These are phyloP conservation scores for Tupaia chinensis DNA, from an alignment of 2,113 vertebrate genomes.

Conservation along the genomic window DNA sequence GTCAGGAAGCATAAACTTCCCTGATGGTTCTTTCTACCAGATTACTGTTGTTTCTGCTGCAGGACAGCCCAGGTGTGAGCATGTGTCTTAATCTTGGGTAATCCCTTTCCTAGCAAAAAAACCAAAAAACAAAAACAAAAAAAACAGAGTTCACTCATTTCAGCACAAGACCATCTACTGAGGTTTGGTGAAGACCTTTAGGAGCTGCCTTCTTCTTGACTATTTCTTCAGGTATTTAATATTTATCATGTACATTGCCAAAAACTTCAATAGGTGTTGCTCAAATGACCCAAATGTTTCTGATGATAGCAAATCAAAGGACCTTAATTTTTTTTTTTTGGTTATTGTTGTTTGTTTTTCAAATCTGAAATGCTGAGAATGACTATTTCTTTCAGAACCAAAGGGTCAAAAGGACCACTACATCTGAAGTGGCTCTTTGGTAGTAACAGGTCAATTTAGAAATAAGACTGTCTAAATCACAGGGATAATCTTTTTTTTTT, in stretches of 20 bases:
- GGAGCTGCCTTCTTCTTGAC: neutral
- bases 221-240: constrained; percentile 4
- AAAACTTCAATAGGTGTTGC: neutral
- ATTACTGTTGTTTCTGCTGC: neutral
- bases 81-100: neutral
- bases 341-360: neutral
- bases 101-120: neutral
- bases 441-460: neutral
- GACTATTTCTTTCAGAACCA: neutral
- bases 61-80: neutral
- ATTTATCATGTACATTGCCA: neutral
- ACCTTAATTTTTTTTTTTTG: neutral
- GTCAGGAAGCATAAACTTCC: neutral
- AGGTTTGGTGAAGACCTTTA: neutral
- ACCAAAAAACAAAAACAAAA: neutral
- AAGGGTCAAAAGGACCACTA: neutral
- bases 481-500: neutral
- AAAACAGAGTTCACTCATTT: neutral
- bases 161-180: neutral
- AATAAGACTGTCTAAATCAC: neutral
- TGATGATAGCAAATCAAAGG: neutral
- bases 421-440: neutral
- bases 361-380: constrained; percentile 2
- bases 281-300: constrained; percentile 16
- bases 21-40: neutral